These are phyloP conservation scores for Macrocentrus cingulum DNA, from an alignment of 1,140 invertebrate genomes.

Conservation along the genomic window DNA sequence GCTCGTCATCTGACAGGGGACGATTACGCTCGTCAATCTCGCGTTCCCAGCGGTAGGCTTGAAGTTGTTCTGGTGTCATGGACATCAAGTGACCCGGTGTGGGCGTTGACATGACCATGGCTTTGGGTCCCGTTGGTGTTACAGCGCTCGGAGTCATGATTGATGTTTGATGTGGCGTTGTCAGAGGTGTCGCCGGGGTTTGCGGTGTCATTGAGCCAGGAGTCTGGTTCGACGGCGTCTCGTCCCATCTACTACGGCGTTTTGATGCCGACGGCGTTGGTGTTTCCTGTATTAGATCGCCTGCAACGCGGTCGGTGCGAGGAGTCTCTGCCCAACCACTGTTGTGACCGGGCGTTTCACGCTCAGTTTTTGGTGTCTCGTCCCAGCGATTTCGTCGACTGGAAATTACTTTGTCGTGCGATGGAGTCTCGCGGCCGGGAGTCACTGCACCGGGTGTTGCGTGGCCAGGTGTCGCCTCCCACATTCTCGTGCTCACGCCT, in stretches of 20 bases:
- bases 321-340: slow-evolving; percentile 98
- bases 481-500: slow-evolving; percentile 81
- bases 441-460: slow-evolving; percentile 86
- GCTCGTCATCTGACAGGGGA: slow-evolving; percentile 93
- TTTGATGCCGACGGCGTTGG: slow-evolving; percentile 93
- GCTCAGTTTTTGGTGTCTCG: slow-evolving; percentile 97
- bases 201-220: slow-evolving; percentile 75
- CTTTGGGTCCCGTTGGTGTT: slow-evolving; percentile 94
- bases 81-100: slow-evolving; percentile 92
- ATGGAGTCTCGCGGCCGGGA: slow-evolving; percentile 86
- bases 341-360: slow-evolving; percentile 92
- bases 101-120: slow-evolving; percentile 97
- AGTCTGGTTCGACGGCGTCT: slow-evolving; percentile 84
- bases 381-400: slow-evolving; percentile 96
- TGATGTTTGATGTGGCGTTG: slow-evolving; percentile 65
- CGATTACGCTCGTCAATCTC: slow-evolving; percentile 98
- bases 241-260: slow-evolving; percentile 87
- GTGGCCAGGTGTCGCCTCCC: slow-evolving; percentile 93
- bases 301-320: slow-evolving; percentile 81
- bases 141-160: slow-evolving; percentile 65
- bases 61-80: slow-evolving; percentile 99
- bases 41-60: slow-evolving; percentile 97
- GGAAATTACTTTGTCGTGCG: slow-evolving; percentile 76
- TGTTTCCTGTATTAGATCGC: slow-evolving; percentile 85
- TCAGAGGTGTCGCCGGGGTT: slow-evolving; percentile 69